Evolutionary conservation across 2,888 invertebrate genomes (phyloP).

Genomic region (Nezara viridula): DNA sequence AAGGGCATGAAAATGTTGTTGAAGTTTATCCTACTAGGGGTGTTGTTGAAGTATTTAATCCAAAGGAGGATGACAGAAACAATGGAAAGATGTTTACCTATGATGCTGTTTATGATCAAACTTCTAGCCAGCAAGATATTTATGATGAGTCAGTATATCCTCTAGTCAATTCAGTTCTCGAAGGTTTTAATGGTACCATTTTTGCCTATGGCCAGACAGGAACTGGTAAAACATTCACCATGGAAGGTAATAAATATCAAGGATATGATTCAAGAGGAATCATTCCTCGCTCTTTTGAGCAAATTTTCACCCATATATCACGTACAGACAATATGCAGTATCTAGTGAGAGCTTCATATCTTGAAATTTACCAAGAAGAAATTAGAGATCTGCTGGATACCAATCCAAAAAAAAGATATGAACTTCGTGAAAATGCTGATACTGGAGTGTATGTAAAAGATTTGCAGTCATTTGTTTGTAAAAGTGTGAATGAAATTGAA

Average conservation of each 20-base stretch:
- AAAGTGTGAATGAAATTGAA: constrained; percentile 93
- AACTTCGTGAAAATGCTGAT: constrained; percentile 82
- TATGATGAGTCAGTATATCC: constrained; percentile 98
- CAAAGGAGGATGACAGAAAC: constrained; percentile 77
- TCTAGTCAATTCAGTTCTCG: constrained; percentile 93
- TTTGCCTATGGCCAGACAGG: constrained; percentile 99
- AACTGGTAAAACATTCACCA: constrained; percentile 85
- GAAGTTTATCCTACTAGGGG: constrained; percentile 89
- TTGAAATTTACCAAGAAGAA: constrained; percentile 93
- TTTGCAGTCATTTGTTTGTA: constrained; percentile 93
- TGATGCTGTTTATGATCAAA: constrained; percentile 95
- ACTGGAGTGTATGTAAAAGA: constrained; percentile 96
- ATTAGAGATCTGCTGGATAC: constrained; percentile 77
- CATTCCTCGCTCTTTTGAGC: constrained; percentile 96
- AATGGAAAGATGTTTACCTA: constrained; percentile 94
- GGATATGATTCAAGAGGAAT: constrained; percentile 82
- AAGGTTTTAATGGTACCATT: constrained; percentile 99
- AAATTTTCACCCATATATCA: constrained; percentile 96
- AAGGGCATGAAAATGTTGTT: constrained; percentile 81
- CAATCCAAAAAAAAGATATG: constrained; percentile 80
- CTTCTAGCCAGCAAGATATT: constrained; percentile 89
- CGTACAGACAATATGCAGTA: constrained; percentile 94
- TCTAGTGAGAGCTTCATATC: constrained; percentile 94
- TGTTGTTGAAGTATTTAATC: constrained; percentile 90
- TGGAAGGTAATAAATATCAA: constrained; percentile 73